Conservation (phyloP, 1,140 invertebrate species). For the Drosophila willistoni region DNA sequence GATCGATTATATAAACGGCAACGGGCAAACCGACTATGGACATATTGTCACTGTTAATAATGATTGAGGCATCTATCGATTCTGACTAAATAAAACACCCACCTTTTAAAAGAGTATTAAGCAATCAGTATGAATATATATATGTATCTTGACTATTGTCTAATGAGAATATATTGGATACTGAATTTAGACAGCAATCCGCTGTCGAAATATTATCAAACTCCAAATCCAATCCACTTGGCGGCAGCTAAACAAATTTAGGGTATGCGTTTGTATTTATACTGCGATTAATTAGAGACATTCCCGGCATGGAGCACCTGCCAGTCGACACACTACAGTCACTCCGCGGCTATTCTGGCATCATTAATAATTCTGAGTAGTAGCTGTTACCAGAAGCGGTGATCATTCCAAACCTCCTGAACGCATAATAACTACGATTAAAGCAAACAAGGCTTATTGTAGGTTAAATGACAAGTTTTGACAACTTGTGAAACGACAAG, state of each 20-base stretch:
- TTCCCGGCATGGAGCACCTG: conserved; percentile 65
- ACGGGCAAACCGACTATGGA: too few species aligned
- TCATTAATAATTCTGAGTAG: conserved; percentile 69
- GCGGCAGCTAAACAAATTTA: conserved; percentile 22
- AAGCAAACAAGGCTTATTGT: conserved; percentile 83
- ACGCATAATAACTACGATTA: conserved; percentile 83
- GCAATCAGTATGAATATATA: too few species aligned
- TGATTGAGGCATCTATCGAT: too few species aligned
- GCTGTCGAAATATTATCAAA: conserved; percentile 47
- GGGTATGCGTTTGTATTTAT: conserved; percentile 6
- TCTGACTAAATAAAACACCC: too few species aligned
- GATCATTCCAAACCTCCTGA: conserved; percentile 52
- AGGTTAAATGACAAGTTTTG: conserved; percentile 83
- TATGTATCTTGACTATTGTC: conserved; percentile 36
- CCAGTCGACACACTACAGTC: conserved; percentile 41
- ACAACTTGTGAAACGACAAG: conserved; percentile 83
- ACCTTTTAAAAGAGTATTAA: too few species aligned
- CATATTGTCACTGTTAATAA: too few species aligned
- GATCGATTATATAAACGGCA: too few species aligned
- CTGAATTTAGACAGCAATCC: conserved; percentile 58
- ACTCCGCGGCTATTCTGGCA: conserved; percentile 10
- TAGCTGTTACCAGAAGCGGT: conserved; percentile 21
- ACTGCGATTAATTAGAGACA: conserved; percentile 65
- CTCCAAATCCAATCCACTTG: conserved; percentile 49
- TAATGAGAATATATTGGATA: conserved; percentile 59